These are phyloP conservation scores for Campoplex capitator DNA, from an alignment of 2,888 invertebrate genomes.

Conservation along the genomic window DNA sequence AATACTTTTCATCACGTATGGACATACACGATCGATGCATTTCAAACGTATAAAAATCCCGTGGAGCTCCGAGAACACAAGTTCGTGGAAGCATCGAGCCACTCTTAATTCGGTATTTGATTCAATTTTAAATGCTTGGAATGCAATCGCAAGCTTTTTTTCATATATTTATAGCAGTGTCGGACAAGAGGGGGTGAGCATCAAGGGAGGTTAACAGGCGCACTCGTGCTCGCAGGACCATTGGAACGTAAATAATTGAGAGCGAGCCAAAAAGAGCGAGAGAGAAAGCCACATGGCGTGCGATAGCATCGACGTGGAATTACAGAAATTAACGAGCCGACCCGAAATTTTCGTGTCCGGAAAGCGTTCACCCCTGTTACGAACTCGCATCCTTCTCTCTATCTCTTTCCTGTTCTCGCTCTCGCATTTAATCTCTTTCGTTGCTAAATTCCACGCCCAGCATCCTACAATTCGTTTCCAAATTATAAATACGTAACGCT, in stretches of 20 bases:
- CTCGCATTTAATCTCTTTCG: constrained; percentile 38
- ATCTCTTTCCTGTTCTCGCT: constrained; percentile 31
- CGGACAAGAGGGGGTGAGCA: background rate
- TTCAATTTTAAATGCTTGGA: constrained; percentile 59
- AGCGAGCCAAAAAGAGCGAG: constrained; percentile 69
- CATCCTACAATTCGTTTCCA: constrained; percentile 55
- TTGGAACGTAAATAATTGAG: constrained; percentile 72
- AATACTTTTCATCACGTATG: constrained; percentile 11
- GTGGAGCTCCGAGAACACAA: constrained; percentile 12
- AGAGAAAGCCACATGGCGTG: constrained; percentile 57
- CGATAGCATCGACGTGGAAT: constrained; percentile 66
- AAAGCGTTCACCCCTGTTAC: constrained; percentile 68
- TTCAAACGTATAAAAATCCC: constrained; percentile 23
- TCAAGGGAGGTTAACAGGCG: constrained; percentile 35
- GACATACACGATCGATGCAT: background rate
- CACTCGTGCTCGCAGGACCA: constrained; percentile 66
- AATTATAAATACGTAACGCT: constrained; percentile 63
- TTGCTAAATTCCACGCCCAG: constrained; percentile 47
- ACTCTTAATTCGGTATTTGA: constrained; percentile 65
- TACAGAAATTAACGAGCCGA: constrained; percentile 68
- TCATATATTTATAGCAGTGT: constrained; percentile 27
- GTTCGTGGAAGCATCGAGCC: constrained; percentile 4
- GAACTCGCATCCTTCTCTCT: constrained; percentile 45
- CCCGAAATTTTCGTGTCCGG: constrained; percentile 71
- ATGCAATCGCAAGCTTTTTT: constrained; percentile 55